phyloP scores from a whole-genome alignment of 2,888 invertebrate genomes.

The Rhagium mordax region DNA sequence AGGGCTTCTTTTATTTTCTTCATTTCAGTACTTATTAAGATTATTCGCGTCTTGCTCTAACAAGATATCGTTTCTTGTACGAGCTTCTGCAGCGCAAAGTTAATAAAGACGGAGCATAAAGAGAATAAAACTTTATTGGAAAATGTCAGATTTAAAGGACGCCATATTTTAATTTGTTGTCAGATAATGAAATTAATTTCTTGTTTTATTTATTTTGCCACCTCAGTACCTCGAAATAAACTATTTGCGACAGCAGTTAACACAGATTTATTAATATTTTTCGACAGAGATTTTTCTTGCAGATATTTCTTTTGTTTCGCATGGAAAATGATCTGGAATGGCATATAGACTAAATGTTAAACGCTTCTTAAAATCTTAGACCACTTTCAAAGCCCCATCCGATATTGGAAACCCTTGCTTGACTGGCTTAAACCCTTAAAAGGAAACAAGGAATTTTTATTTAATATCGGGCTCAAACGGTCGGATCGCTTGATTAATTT shows the following conservation, averaged over 20 bases:
- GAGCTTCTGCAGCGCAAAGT: background rate
- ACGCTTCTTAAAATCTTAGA: too few species aligned
- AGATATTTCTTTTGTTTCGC: too few species aligned
- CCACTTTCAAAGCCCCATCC: background rate
- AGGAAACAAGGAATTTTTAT: conserved; percentile 24
- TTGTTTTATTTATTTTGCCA: background rate
- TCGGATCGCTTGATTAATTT: conserved; percentile 20
- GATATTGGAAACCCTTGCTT: background rate
- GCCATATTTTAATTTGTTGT: too few species aligned
- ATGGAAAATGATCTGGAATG: too few species aligned
- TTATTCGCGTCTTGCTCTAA: background rate
- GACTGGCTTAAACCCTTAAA: background rate
- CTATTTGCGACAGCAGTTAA: too few species aligned
- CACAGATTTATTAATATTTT: too few species aligned
- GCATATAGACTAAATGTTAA: too few species aligned
- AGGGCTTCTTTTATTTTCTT: conserved; percentile 21
- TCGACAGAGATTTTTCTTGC: too few species aligned
- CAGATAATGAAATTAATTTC: background rate
- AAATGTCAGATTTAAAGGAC: too few species aligned
- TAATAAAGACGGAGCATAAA: background rate
- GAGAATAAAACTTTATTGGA: background rate
- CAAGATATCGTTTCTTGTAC: background rate
- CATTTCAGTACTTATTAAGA: conserved; percentile 18
- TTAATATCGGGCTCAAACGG: background rate
- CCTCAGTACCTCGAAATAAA: too few species aligned